Evolutionary conservation across 2,888 invertebrate genomes (phyloP), one percentile per base, ranked within the genome.

Genomic region (Ophonus ardosiacus): DNA sequence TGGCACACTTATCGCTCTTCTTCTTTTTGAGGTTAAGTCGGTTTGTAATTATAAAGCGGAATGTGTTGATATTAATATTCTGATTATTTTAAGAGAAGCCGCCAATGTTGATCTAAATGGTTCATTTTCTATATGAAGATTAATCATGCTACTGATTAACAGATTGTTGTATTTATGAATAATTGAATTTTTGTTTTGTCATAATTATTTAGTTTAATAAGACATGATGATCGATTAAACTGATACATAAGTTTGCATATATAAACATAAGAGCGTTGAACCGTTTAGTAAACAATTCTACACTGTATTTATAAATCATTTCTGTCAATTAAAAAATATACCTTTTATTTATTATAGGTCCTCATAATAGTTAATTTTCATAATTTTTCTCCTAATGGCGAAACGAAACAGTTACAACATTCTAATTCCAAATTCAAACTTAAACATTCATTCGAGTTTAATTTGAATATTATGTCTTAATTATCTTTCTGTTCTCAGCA

Each of bases 391-490:
- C 2, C 43, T 43, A 10, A 43, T 43, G 18, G 71, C 43, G 40
- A 74, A 74, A 43, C 40, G 38, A 40, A 31, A 31, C 15, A 6
- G 17, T 43, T 74, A 74, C 71, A 43, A 74, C 40, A 74, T 43
- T 74, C 18, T 7, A 8, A 18, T 74, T 74, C 71, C 17, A 74
- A 43, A 40, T 18, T 18, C 17, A 18, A 74, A 74, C 13, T 51
- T 51, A 51, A 51, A 8, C 31, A 31, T 31, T 31, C 40, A 68
- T 74, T 74, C 18, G 1, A 43, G 51, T 43, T 43, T 74, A 15
- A 68, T 74, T 13, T 74, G 71, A 40, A 74, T 74, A 74, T 74
- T 74, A 74, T 18, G 71, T 43, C 71, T 74, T 74, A 74, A 74
- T 74, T 43, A 74, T 43, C 71, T 68, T 43, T 74, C 43, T 18